These are phyloP conservation scores for Hafferia zeledoni DNA, from an alignment of 2,797 vertebrate species.

Conservation along the genomic window DNA sequence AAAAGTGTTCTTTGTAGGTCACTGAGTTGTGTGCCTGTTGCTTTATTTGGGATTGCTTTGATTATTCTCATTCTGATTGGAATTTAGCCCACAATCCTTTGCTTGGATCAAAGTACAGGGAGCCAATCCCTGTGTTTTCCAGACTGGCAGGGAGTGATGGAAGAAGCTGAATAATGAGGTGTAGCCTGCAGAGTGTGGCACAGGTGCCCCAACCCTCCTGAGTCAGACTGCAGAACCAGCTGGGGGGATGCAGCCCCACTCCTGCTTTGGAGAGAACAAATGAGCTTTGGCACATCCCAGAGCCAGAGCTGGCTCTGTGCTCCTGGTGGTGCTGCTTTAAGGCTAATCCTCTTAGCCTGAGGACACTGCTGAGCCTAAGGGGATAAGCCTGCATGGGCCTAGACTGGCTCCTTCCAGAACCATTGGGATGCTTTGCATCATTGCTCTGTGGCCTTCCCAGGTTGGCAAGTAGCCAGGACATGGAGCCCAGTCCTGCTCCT, in stretches of 20 bases:
- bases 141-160: background rate
- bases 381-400: background rate
- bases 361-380: background rate
- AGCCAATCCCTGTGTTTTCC: background rate
- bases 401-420: background rate
- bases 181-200: background rate
- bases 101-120: background rate
- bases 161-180: background rate
- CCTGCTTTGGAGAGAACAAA: background rate
- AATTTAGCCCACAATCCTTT: background rate
- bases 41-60: background rate
- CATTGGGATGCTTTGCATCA: background rate
- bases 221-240: background rate
- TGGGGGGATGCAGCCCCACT: background rate
- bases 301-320: background rate
- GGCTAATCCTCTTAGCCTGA: slow-evolving; percentile 25
- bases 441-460: background rate
- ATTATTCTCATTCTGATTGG: background rate
- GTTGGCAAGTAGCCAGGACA: background rate
- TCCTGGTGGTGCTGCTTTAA: slow-evolving; percentile 33
- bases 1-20: background rate
- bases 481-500: background rate
- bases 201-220: background rate
- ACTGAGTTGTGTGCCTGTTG: background rate
- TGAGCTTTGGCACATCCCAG: background rate